Base-by-base conservation (phyloP, 2,113 vertebrate genomes). In the Pipa parva region DNA sequence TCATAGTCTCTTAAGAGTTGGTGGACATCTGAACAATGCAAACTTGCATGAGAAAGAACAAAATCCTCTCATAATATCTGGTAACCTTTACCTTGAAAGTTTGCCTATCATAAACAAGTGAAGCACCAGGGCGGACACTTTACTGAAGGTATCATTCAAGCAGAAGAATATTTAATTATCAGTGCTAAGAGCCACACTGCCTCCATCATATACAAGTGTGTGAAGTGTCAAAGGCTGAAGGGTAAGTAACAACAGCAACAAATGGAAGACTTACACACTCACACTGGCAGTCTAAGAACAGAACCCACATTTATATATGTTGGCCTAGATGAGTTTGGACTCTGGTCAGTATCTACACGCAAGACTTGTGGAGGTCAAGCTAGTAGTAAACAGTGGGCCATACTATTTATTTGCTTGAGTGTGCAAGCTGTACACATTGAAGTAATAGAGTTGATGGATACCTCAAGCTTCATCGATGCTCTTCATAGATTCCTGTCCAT, bases 91-190 rank as follows among this genome's bases (percentile, higher is more conserved):
- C n/a, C n/a, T n/a, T n/a, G n/a, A n/a, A n/a, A n/a, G n/a, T n/a
- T n/a, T n/a, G n/a, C n/a, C n/a, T n/a, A n/a, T n/a, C n/a, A n/a
- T n/a, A n/a, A n/a, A n/a, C n/a, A n/a, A 6, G 29, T 6, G 29
- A 31, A 10, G 29, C 29, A 31, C 5, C 29, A 10, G 29, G 29
- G 29, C 5, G 29, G 29, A 10, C 10, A 31, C 5, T 48, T 75
- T 79, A 63, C 69, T 66, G 77, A 76, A 17, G 24, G 72, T 71
- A 80, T 54, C 77, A 76, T 67, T 72, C 63, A 3, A 60, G 57
- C 71, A 46, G 25, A 5, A 69, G 28, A 55, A 75, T 26, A 51
- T 74, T 52, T 25, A 71, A 76, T 29, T 4, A 37, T 58, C 31
- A 58, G 39, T 50, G 71, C 73, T 72, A 58, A 28, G 39, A 59